These are phyloP conservation scores for Lucinisca nassula DNA, from an alignment of 2,888 invertebrate genomes.

Conservation along the genomic window DNA sequence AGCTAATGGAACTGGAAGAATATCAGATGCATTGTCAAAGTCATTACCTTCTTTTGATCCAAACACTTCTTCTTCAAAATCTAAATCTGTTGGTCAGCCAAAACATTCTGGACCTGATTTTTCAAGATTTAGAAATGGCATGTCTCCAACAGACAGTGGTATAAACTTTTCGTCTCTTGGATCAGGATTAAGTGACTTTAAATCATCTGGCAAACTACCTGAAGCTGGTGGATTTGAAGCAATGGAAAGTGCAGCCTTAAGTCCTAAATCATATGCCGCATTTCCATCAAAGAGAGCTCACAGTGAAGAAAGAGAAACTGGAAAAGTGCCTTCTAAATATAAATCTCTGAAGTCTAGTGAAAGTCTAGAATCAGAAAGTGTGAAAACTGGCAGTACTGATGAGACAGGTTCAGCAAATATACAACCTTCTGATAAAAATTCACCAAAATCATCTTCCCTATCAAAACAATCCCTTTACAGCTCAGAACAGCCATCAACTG, in stretches of 20 bases:
- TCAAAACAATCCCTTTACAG: conserved; percentile 42
- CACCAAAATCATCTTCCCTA: conserved; percentile 30
- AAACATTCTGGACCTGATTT: not conserved
- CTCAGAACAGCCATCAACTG: conserved; percentile 1
- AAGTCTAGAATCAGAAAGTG: conserved; percentile 55
- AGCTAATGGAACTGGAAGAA: not conserved
- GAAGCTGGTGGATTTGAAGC: conserved; percentile 18
- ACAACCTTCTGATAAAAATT: not conserved
- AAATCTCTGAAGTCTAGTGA: conserved; percentile 52
- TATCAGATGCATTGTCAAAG: not conserved
- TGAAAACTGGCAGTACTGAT: conserved; percentile 63
- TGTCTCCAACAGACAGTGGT: conserved; percentile 47
- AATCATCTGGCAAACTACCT: not conserved
- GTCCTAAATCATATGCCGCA: conserved; percentile 28
- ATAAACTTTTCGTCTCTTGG: conserved; percentile 39
- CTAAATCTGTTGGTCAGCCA: not conserved
- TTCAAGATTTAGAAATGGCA: not conserved
- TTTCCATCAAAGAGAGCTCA: conserved; percentile 46
- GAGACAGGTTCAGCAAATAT: conserved; percentile 32
- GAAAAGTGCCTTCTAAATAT: conserved; percentile 34
- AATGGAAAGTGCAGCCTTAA: conserved; percentile 50
- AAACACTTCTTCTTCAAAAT: conserved; percentile 14
- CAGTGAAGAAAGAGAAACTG: conserved; percentile 25
- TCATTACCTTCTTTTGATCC: conserved; percentile 13
- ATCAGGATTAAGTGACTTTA: conserved; percentile 38